phyloP scores from a whole-genome alignment of 2,888 invertebrate species.

The Nomada ferruginata region DNA sequence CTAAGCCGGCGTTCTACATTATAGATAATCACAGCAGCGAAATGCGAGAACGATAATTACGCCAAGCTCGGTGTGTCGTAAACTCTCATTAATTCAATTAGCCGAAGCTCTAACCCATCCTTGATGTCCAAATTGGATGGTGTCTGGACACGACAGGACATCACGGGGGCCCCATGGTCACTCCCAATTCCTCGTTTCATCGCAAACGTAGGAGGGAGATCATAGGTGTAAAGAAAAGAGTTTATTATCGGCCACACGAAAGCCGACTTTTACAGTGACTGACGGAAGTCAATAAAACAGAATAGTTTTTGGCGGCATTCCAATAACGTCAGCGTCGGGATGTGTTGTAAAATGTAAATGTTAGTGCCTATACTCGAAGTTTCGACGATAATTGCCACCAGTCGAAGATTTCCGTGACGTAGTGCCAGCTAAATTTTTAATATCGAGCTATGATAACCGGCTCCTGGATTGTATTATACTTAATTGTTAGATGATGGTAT shows the following conservation, averaged over 20 bases:
- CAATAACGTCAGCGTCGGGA: background rate
- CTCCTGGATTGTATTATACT: too few relatives aligned
- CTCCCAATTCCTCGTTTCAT: constrained; percentile 27
- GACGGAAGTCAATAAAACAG: constrained; percentile 20
- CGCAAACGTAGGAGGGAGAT: background rate
- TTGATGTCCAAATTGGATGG: constrained; percentile 31
- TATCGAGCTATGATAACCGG: background rate
- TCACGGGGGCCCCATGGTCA: background rate
- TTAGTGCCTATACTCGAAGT: background rate
- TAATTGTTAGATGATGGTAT: too few relatives aligned
- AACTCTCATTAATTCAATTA: constrained; percentile 52
- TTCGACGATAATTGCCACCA: background rate
- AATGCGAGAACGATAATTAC: constrained; percentile 10
- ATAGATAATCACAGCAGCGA: background rate
- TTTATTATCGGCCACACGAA: constrained; percentile 40
- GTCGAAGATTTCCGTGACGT: background rate
- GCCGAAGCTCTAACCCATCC: constrained; percentile 14
- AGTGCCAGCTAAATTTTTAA: background rate
- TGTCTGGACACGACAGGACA: constrained; percentile 28
- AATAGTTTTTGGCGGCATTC: constrained; percentile 23
- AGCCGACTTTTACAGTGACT: constrained; percentile 32
- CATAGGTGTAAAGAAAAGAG: constrained; percentile 38
- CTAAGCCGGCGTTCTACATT: background rate
- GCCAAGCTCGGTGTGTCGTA: constrained; percentile 15
- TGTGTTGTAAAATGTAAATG: constrained; percentile 8